phyloP scores from a whole-genome alignment of 2,113 vertebrate species.

The Dicerorhinus sumatrensis region DNA sequence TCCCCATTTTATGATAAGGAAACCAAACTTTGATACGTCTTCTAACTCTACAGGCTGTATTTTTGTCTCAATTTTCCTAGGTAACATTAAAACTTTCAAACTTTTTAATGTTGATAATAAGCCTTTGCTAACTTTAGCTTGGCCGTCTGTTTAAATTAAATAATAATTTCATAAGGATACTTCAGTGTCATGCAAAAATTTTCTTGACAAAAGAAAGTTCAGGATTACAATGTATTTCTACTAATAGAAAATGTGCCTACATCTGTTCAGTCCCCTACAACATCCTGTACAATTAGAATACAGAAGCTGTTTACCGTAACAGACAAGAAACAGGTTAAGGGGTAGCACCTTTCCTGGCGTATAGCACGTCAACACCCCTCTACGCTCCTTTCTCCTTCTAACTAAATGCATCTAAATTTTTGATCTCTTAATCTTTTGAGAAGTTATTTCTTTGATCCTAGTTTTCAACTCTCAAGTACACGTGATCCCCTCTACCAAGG shows the following conservation, averaged over 20 bases:
- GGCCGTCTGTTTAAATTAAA: slow-evolving; percentile 6
- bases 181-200: neutral
- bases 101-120: neutral
- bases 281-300: neutral
- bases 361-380: neutral
- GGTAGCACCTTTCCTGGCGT: neutral
- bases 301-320: neutral
- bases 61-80: neutral
- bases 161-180: neutral
- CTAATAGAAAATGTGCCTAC: neutral
- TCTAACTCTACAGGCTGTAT: neutral
- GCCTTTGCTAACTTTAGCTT: neutral
- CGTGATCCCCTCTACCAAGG: no score
- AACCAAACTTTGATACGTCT: neutral
- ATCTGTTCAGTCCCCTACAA: neutral
- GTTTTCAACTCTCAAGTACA: neutral
- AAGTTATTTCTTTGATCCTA: neutral
- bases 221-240: neutral
- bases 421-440: neutral
- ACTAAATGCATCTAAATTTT: neutral
- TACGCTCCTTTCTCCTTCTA: neutral
- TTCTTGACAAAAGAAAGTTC: neutral
- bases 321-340: neutral
- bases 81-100: neutral
- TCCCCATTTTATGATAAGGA: neutral